phyloP scores from a whole-genome alignment of 92 coral and sea anemone species.

The Chrysogorgia sp. region DNA sequence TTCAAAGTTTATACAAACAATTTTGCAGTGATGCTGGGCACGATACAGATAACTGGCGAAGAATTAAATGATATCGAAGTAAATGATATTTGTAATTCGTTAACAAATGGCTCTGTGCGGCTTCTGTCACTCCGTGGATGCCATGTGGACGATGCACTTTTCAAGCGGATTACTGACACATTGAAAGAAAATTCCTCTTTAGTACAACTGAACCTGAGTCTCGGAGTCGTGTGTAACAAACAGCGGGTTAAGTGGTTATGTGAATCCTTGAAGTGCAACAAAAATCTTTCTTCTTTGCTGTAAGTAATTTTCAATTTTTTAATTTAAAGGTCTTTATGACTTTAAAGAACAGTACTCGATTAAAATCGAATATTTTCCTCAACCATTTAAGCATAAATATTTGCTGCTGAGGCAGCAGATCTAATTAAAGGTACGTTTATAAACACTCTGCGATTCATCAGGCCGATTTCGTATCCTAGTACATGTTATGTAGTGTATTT shows the following conservation, averaged over 20 bases:
- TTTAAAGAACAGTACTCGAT: no score
- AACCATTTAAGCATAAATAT: no score
- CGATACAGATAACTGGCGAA: slow-evolving; percentile 90
- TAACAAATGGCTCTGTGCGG: slow-evolving; percentile 90
- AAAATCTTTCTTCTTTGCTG: slow-evolving; percentile 79
- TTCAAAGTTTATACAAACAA: no score
- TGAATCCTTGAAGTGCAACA: slow-evolving; percentile 78
- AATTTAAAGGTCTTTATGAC: no score
- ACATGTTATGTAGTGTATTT: no score
- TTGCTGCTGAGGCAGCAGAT: no score
- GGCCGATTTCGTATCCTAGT: no score
- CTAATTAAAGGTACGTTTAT: no score
- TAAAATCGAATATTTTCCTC: no score
- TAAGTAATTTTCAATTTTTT: no score
- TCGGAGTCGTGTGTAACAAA: slow-evolving; percentile 89
- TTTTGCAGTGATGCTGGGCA: slow-evolving; percentile 75
- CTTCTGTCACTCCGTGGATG: slow-evolving; percentile 90
- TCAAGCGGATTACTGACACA: slow-evolving; percentile 78
- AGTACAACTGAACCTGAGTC: slow-evolving; percentile 86
- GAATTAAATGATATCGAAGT: slow-evolving; percentile 84
- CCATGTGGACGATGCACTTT: slow-evolving; percentile 73
- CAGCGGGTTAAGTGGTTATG: slow-evolving; percentile 89
- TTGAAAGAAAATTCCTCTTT: slow-evolving; percentile 85
- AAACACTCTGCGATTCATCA: no score
- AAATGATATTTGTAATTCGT: slow-evolving; percentile 81